Percentiles rank a stretch among this genome's conserved stretches.
Evolutionary conservation across 2,113 vertebrate genomes (phyloP).

Genomic region (Nibea coibor): DNA sequence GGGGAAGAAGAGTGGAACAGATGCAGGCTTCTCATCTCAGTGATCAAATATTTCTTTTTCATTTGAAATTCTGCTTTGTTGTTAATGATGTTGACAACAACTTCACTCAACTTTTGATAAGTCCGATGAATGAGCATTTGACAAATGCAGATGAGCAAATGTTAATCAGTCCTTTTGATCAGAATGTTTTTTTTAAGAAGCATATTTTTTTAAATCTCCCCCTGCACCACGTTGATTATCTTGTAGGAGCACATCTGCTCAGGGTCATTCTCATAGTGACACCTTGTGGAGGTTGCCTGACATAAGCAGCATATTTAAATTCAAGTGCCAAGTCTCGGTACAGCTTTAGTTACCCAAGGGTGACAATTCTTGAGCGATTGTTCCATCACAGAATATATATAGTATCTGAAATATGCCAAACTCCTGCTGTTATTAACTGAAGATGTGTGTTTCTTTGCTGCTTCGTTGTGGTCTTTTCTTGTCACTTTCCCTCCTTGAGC

Average conservation of each 20-base stretch:
- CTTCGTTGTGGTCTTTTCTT: no score
- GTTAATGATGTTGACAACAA: slow-evolving; percentile 73
- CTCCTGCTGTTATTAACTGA: background rate
- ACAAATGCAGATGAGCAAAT: slow-evolving; percentile 60
- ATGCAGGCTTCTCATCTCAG: slow-evolving; percentile 68
- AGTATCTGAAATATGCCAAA: background rate
- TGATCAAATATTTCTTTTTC: slow-evolving; percentile 71
- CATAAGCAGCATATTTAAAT: background rate
- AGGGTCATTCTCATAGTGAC: slow-evolving; percentile 55
- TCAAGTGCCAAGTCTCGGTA: background rate
- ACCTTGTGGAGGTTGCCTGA: slow-evolving; percentile 53
- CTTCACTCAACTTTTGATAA: slow-evolving; percentile 66
- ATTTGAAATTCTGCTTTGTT: slow-evolving; percentile 76
- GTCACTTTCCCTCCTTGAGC: background rate
- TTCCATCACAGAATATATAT: background rate
- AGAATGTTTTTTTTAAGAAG: slow-evolving; percentile 17
- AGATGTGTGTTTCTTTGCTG: no score
- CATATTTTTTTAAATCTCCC: slow-evolving; percentile 7
- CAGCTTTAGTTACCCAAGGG: background rate
- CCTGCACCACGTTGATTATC: slow-evolving; percentile 19
- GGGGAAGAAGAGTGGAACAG: slow-evolving; percentile 61
- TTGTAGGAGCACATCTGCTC: slow-evolving; percentile 3
- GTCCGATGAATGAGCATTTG: slow-evolving; percentile 52
- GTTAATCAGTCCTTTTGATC: slow-evolving; percentile 57
- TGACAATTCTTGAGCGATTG: background rate